phyloP scores from a whole-genome alignment of 2,113 vertebrate species.

The Petrocephalus zakoni region DNA sequence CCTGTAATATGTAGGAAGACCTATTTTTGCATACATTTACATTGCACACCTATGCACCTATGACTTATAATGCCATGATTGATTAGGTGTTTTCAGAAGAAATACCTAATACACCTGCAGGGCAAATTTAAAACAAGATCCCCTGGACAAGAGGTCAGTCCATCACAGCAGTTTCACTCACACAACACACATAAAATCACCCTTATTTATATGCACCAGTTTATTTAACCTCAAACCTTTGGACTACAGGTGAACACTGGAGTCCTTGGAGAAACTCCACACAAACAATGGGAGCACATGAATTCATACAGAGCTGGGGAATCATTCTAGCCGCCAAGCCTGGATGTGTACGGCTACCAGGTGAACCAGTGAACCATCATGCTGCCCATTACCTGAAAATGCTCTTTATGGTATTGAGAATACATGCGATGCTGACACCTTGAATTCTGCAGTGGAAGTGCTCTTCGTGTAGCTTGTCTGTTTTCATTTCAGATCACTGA shows the following conservation, averaged over 20 bases:
- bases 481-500: too few relatives aligned
- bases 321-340: too few relatives aligned
- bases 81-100: background rate
- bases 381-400: too few relatives aligned
- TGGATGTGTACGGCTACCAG: too few relatives aligned
- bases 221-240: background rate
- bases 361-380: too few relatives aligned
- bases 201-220: background rate
- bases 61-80: background rate
- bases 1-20: background rate
- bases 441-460: too few relatives aligned
- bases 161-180: background rate
- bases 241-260: background rate
- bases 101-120: background rate
- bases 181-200: background rate
- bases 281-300: too few relatives aligned
- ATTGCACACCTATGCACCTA: background rate
- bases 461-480: too few relatives aligned
- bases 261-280: too few relatives aligned
- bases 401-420: too few relatives aligned
- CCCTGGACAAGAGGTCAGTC: background rate
- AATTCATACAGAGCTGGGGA: too few relatives aligned
- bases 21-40: background rate
- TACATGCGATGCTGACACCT: too few relatives aligned
- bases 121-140: background rate